phyloP scores from a whole-genome alignment of 2,113 vertebrate genomes.

The Cisticola juncidis region DNA sequence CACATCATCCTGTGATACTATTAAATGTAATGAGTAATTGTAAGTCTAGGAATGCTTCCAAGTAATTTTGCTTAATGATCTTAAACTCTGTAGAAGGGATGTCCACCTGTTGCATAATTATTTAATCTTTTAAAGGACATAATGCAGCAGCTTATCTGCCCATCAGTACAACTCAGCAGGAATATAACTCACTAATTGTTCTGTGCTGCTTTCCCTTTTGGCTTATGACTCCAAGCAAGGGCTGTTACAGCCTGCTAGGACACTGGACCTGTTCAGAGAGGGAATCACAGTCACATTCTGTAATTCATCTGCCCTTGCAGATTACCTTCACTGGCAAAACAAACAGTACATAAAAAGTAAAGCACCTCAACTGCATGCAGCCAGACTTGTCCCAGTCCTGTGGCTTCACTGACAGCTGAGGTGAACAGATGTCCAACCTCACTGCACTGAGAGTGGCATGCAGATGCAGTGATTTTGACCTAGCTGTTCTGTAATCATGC shows the following conservation, averaged over 20 bases:
- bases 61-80: constrained; percentile 45
- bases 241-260: neutral
- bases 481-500: neutral
- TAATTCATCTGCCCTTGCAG: neutral
- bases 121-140: constrained; percentile 6
- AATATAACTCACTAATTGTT: neutral
- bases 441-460: neutral
- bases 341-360: neutral
- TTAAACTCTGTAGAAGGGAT: constrained; percentile 40
- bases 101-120: constrained; percentile 45
- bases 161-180: neutral
- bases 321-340: neutral
- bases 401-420: neutral
- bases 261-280: neutral
- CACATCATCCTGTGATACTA: neutral
- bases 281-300: neutral
- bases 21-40: constrained; percentile 38
- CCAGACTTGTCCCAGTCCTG: neutral
- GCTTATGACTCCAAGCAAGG: neutral
- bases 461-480: neutral
- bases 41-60: neutral
- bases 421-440: neutral
- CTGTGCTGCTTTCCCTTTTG: neutral
- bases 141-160: neutral
- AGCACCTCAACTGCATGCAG: neutral